phyloP scores from a whole-genome alignment of 2,113 vertebrate genomes.

The Ageneiosus marmoratus region DNA sequence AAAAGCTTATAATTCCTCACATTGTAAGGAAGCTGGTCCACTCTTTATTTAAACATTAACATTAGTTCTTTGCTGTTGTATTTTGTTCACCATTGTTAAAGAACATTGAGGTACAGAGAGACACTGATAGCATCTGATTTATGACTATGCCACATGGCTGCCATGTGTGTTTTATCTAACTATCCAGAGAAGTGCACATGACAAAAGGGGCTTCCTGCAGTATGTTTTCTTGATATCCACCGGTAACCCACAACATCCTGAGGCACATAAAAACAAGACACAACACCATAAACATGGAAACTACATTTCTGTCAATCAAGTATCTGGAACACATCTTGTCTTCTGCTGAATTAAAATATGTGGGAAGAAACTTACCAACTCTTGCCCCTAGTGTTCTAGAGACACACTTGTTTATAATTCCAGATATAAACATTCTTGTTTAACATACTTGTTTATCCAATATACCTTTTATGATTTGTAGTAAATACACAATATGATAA shows the following conservation, averaged over 20 bases:
- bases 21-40: neutral
- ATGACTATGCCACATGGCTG: conserved; percentile 44
- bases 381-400: neutral
- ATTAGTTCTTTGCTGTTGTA: neutral
- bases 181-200: conserved; percentile 62
- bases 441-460: neutral
- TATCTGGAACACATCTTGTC: neutral
- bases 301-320: neutral
- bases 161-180: conserved; percentile 59
- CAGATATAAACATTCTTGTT: neutral
- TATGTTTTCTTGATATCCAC: conserved; percentile 55
- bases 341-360: neutral
- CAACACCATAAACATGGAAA: neutral
- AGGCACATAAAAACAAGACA: conserved; percentile 14
- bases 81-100: neutral
- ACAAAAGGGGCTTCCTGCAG: conserved; percentile 59
- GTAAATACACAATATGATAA: neutral
- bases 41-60: neutral
- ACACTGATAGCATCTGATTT: conserved; percentile 54
- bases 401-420: neutral
- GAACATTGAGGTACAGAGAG: neutral
- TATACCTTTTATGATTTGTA: neutral
- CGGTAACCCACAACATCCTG: conserved; percentile 31
- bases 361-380: neutral
- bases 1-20: neutral